phyloP scores from a whole-genome alignment of 2,888 invertebrate genomes.

The Habrosyne pyritoides region DNA sequence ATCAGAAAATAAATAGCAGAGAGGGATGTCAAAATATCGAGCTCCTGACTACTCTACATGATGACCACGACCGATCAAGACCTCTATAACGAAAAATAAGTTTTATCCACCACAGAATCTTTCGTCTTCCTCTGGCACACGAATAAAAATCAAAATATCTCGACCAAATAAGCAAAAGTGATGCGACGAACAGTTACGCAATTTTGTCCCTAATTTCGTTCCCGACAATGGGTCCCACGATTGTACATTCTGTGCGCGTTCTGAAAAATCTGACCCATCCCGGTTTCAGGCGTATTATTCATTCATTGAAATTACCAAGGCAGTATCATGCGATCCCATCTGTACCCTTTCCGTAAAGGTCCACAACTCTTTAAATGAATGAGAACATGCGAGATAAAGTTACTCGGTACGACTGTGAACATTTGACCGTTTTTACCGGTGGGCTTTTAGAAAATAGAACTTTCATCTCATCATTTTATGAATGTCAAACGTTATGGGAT shows the following conservation, averaged over 20 bases:
- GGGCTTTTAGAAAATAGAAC: too few relatives aligned
- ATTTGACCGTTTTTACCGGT: too few relatives aligned
- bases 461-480: too few relatives aligned
- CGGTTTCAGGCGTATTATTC: slow-evolving; percentile 17
- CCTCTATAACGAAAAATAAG: too few relatives aligned
- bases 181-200: background rate
- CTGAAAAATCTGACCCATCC: slow-evolving; percentile 2
- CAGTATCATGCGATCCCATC: slow-evolving; percentile 30
- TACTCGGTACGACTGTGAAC: background rate
- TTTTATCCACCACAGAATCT: too few relatives aligned
- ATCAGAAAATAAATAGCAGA: too few relatives aligned
- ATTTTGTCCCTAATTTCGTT: background rate
- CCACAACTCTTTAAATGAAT: slow-evolving; percentile 4
- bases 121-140: too few relatives aligned
- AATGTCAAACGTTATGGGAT: too few relatives aligned
- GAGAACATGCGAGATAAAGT: background rate
- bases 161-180: background rate
- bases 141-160: background rate
- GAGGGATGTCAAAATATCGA: too few relatives aligned
- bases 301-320: slow-evolving; percentile 35
- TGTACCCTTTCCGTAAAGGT: slow-evolving; percentile 23
- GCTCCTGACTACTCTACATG: too few relatives aligned
- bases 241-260: background rate
- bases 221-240: background rate
- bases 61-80: too few relatives aligned